Conservation (phyloP, 92 coral and sea anemone species). For the Porites cylindrica region DNA sequence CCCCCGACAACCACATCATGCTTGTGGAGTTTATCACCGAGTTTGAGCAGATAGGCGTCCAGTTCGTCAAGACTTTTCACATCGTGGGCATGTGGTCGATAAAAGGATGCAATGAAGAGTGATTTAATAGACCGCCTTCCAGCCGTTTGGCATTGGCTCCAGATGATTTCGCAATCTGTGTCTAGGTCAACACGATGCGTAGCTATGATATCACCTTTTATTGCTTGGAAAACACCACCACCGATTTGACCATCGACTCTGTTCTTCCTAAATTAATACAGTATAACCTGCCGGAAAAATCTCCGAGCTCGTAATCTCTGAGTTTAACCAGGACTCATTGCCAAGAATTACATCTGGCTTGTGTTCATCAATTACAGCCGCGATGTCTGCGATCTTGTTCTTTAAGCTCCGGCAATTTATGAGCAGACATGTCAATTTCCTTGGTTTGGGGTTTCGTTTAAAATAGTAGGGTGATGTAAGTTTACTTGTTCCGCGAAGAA, state of each 20-base stretch:
- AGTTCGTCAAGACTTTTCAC: conserved; percentile 37
- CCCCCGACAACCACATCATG: too few species aligned
- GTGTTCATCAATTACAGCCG: conserved; percentile 34
- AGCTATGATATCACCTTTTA: conserved; percentile 51
- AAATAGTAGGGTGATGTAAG: too few species aligned
- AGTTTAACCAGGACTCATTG: conserved; percentile 55
- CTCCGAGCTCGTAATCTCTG: conserved; percentile 44
- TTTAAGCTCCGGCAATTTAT: conserved; percentile 49
- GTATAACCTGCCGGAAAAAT: conserved; percentile 38
- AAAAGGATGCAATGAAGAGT: too few species aligned
- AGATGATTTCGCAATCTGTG: conserved; percentile 61
- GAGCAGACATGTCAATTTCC: conserved; percentile 14
- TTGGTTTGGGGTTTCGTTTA: conserved; percentile 6
- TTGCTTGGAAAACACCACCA: too few species aligned
- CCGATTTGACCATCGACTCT: too few species aligned
- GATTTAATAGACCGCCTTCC: too few species aligned
- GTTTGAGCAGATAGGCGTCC: conserved; percentile 45
- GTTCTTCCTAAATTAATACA: too few species aligned
- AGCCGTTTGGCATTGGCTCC: conserved; percentile 66
- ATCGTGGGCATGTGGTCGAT: too few species aligned
- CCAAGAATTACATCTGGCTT: conserved; percentile 49
- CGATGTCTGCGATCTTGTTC: conserved; percentile 51
- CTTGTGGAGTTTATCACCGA: conserved; percentile 37
- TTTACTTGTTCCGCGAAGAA: too few species aligned
- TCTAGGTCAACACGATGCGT: conserved; percentile 54